These are phyloP conservation scores for Melangyna quadrimaculata DNA, from an alignment of 2,888 invertebrate genomes.

Conservation along the genomic window DNA sequence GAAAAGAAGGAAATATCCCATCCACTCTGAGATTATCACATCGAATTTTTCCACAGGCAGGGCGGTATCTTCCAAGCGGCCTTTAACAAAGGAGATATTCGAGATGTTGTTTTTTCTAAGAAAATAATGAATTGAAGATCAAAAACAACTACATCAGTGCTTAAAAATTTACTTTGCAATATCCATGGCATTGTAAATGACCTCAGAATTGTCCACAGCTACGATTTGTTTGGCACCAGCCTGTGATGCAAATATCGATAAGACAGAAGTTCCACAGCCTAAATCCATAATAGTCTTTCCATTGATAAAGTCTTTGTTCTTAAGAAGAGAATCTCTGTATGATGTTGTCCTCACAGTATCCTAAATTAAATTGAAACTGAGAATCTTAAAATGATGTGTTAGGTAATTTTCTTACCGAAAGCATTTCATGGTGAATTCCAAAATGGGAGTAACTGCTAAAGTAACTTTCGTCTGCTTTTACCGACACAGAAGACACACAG, in stretches of 20 bases:
- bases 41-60: slow-evolving; percentile 90
- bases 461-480: slow-evolving; percentile 87
- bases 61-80: slow-evolving; percentile 91
- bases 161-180: slow-evolving; percentile 87
- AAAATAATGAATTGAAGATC: background rate
- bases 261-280: slow-evolving; percentile 98
- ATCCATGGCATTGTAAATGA: slow-evolving; percentile 97
- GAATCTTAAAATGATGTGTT: background rate
- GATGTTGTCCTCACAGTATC: slow-evolving; percentile 93
- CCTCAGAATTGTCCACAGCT: slow-evolving; percentile 97
- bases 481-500: slow-evolving; percentile 76
- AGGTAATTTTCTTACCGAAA: slow-evolving; percentile 83
- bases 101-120: slow-evolving; percentile 81
- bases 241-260: slow-evolving; percentile 98
- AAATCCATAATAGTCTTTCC: slow-evolving; percentile 94
- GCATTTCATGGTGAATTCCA: slow-evolving; percentile 96
- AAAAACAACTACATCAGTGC: background rate
- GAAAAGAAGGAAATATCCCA: slow-evolving; percentile 98
- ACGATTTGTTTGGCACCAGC: slow-evolving; percentile 95
- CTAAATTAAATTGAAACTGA: slow-evolving; percentile 79
- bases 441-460: slow-evolving; percentile 94
- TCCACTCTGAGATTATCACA: slow-evolving; percentile 98
- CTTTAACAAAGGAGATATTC: slow-evolving; percentile 90
- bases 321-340: slow-evolving; percentile 91
- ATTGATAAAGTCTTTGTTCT: slow-evolving; percentile 86